Percentiles rank a stretch among this genome's conserved stretches.
These are phyloP conservation scores for Hyles vespertilio DNA, from an alignment of 1,140 invertebrate species.

Conservation along the genomic window DNA sequence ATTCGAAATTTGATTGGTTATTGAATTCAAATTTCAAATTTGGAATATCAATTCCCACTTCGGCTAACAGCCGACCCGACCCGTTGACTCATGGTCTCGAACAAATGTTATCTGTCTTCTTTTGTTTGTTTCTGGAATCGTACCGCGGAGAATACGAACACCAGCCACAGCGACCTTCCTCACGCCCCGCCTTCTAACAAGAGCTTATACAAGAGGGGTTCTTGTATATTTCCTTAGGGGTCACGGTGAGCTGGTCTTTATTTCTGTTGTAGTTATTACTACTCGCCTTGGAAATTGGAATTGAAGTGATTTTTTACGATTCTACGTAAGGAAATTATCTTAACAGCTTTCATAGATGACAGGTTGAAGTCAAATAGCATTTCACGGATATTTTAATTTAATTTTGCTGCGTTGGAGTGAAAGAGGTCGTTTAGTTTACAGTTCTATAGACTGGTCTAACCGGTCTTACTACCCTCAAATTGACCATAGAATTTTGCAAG, in stretches of 20 bases:
- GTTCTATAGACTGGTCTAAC: too few species aligned
- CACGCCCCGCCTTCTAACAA: constrained; percentile 6
- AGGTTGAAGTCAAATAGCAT: neutral
- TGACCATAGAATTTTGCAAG: too few species aligned
- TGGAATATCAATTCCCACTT: constrained; percentile 36
- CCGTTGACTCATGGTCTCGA: constrained; percentile 66
- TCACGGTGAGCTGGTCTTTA: constrained; percentile 29
- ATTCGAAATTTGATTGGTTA: constrained; percentile 14
- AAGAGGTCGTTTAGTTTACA: too few species aligned
- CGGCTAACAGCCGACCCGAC: constrained; percentile 35
- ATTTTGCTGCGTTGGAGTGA: too few species aligned
- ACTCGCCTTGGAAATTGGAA: constrained; percentile 26
- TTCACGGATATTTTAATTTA: neutral
- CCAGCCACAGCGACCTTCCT: constrained; percentile 28
- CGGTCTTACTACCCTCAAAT: too few species aligned
- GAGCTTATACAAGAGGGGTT: constrained; percentile 2
- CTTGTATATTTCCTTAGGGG: constrained; percentile 15
- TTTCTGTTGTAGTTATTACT: constrained; percentile 34
- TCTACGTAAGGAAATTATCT: constrained; percentile 9
- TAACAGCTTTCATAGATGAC: constrained; percentile 4
- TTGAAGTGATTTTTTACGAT: constrained; percentile 20
- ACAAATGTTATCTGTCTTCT: constrained; percentile 72
- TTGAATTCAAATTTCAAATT: constrained; percentile 43
- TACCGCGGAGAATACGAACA: constrained; percentile 37
- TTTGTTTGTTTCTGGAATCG: constrained; percentile 72